Evolutionary conservation across 2,113 vertebrate genomes (phyloP).

Genomic region (Rousettus leschenaultii): DNA sequence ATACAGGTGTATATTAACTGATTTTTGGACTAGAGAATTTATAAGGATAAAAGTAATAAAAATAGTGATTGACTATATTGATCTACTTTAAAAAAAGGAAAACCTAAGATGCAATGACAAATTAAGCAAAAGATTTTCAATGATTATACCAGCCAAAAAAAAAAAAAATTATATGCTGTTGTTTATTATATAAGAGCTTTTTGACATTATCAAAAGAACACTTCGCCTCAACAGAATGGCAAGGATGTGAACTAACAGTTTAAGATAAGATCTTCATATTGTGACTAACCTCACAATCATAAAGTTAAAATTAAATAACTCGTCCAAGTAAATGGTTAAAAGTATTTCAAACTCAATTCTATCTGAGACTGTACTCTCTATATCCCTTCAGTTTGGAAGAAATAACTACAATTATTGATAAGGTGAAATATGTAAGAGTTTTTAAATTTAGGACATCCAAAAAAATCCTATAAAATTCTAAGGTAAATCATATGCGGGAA

Average conservation of each 20-base stretch:
- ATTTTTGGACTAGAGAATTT: not conserved
- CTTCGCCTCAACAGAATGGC: not conserved
- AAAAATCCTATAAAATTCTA: not conserved
- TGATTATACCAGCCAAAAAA: not conserved
- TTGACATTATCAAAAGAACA: not conserved
- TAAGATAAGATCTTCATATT: not conserved
- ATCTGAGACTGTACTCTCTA: not conserved
- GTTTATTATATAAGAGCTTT: not conserved
- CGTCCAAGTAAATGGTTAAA: not conserved
- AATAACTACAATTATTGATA: not conserved
- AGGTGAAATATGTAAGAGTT: not conserved
- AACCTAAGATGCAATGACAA: not conserved
- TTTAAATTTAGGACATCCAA: not conserved
- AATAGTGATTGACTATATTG: not conserved
- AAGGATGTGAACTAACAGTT: not conserved
- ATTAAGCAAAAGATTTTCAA: not conserved
- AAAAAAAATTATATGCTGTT: not conserved
- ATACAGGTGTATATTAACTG: not conserved
- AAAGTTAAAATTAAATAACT: not conserved
- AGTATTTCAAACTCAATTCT: not conserved
- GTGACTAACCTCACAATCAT: not conserved
- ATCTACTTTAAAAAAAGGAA: not conserved
- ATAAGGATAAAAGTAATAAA: not conserved
- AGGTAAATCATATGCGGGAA: not conserved
- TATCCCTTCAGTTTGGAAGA: not conserved